Base-by-base conservation (phyloP, 2,113 vertebrate species). In the Lycaon pictus region DNA sequence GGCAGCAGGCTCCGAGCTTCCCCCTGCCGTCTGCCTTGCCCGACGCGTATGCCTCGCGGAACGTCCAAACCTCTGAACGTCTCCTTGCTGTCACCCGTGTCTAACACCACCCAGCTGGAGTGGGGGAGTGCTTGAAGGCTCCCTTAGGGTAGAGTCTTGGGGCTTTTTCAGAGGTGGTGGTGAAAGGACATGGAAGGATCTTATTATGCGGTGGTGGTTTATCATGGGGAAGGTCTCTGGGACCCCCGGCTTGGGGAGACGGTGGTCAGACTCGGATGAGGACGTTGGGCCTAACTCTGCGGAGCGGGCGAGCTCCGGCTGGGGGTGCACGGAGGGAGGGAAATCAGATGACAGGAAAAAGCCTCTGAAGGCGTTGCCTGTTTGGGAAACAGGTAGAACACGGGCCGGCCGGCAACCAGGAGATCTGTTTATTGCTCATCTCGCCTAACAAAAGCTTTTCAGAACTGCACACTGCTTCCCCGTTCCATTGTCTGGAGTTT, bases 381-480 rank as follows among this genome's bases (percentile, higher is more conserved):
- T 96, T 97, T 97, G 84, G 90, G 86, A 96, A 97, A 94, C 96
- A 98, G 89, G 79, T 86, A 90, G 88, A 94, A 77, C 55, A 0
- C 23, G 58, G 83, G 71, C 89, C 94, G 85, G 93, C 96, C 87
- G 43, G 95, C 96, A 85, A 97, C 89, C 60, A 48, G 74, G 43
- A 53, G 27, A 76, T 81, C 92, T 80, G 69, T 81, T 85, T 79
- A 48, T 86, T 74, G 92, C 87, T 96, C 77, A 67, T 92, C 84
- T 96, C 77, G 25, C 81, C 48, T 96, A 92, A 97, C 96, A 97
- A 97, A 96, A 96, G 96, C 96, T 96, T 95, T 97, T 97, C 88
- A 96, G 96, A 97, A 79, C 88, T 88, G 60, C 85, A 69, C 15
- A 80, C 63, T 89, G 93, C 97, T 98, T 98, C 98, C 97, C 95